phyloP scores from a whole-genome alignment of 2,888 invertebrate genomes.

The Lacanobia oleracea region DNA sequence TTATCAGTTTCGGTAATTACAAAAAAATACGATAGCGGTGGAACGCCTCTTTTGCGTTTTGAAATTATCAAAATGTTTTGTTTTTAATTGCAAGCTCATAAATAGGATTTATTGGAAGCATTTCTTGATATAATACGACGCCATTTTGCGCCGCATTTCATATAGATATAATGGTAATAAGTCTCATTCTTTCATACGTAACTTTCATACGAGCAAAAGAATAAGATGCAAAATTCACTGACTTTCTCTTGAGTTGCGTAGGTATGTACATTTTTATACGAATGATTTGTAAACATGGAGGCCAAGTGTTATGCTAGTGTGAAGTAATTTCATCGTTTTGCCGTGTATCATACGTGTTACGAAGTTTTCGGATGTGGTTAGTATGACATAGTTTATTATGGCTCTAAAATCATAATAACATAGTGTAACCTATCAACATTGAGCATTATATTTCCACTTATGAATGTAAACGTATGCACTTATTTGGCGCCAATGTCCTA shows the following conservation, averaged over 20 bases:
- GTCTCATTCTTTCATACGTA: conserved; percentile 77
- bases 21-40: conserved; percentile 18
- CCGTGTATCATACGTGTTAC: conserved; percentile 65
- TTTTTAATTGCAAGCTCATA: background rate
- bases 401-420: conserved; percentile 42
- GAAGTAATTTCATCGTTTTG: conserved; percentile 74
- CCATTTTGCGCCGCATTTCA: conserved; percentile 86
- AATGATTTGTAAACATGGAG: conserved; percentile 90
- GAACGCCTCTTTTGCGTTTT: background rate
- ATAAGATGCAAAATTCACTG: conserved; percentile 77
- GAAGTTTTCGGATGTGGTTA: conserved; percentile 74
- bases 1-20: conserved; percentile 28
- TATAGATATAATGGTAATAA: conserved; percentile 73
- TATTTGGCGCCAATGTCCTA: conserved; percentile 89
- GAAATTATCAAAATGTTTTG: background rate
- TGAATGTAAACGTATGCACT: conserved; percentile 88
- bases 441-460: conserved; percentile 53
- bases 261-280: conserved; percentile 80
- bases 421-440: conserved; percentile 53
- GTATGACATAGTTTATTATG: conserved; percentile 62
- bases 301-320: conserved; percentile 83
- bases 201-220: conserved; percentile 75
- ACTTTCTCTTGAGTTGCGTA: conserved; percentile 84
- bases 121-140: conserved; percentile 72
- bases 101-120: conserved; percentile 33